A percentile compares a stretch with the other conserved stretches of the same genome.
phyloP scores from a whole-genome alignment of 2,888 invertebrate species.

The Drosophila vallismaia region DNA sequence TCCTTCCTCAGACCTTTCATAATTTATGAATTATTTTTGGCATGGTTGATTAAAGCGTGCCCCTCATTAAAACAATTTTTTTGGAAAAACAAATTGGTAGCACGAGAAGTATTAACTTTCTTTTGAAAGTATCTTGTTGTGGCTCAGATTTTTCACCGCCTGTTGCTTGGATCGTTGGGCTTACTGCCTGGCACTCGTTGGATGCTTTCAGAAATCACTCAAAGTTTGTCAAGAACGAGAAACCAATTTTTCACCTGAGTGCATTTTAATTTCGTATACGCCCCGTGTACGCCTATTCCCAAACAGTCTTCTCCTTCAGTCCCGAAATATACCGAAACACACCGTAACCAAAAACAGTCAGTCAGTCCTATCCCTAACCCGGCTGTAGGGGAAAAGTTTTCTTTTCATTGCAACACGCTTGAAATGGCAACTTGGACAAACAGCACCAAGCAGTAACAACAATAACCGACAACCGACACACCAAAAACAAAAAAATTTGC shows the following conservation, averaged over 20 bases:
- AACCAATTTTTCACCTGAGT: conserved; percentile 84
- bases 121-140: conserved; percentile 8
- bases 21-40: conserved; percentile 55
- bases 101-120: neutral
- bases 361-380: conserved; percentile 8
- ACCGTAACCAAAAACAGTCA: conserved; percentile 33
- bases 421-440: conserved; percentile 79
- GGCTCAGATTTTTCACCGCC: conserved; percentile 26
- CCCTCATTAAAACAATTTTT: conserved; percentile 55
- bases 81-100: conserved; percentile 42
- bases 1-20: conserved; percentile 18
- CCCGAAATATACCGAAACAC: neutral
- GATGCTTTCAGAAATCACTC: conserved; percentile 75
- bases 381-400: conserved; percentile 64
- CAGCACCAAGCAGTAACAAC: conserved; percentile 53
- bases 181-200: conserved; percentile 51
- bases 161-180: conserved; percentile 43
- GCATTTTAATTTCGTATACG: conserved; percentile 83
- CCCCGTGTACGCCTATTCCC: conserved; percentile 55
- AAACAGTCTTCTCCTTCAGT: conserved; percentile 35
- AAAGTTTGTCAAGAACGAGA: conserved; percentile 76
- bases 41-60: conserved; percentile 65
- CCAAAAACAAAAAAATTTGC: conserved; percentile 42
- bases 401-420: conserved; percentile 76
- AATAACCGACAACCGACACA: conserved; percentile 15